Percentiles rank a stretch among this genome's conserved stretches.
Conservation (phyloP, 1,140 invertebrate genomes). For the honey bee (Apis mellifera) region DNA sequence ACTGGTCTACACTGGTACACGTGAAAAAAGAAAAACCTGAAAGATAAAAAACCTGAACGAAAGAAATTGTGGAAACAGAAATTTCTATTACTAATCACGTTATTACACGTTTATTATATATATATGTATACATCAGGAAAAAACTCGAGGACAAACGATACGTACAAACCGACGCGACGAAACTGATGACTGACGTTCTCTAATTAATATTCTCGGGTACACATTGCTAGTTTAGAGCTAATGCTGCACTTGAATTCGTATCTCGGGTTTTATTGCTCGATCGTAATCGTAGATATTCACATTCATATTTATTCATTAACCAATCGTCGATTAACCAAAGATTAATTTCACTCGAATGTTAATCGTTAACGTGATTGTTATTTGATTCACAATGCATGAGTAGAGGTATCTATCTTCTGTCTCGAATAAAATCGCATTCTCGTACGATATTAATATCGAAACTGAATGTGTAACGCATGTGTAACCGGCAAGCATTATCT, state of each 20-base stretch:
- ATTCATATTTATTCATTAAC: conserved; percentile 26
- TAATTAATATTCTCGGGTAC: neutral
- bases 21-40: too few relatives aligned
- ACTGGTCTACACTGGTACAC: too few relatives aligned
- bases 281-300: neutral
- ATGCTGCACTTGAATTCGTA: conserved; percentile 55
- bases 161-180: neutral
- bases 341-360: conserved; percentile 1
- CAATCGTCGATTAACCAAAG: conserved; percentile 24
- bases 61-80: conserved; percentile 25
- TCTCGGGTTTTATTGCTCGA: neutral
- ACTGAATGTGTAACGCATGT: conserved; percentile 20
- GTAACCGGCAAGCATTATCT: conserved; percentile 66
- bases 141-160: neutral
- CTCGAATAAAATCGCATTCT: neutral
- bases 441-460: conserved; percentile 19
- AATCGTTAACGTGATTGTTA: neutral
- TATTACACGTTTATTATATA: neutral
- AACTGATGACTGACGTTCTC: conserved; percentile 11
- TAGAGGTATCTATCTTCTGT: neutral
- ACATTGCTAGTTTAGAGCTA: conserved; percentile 63
- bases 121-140: too few relatives aligned
- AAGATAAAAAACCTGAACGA: too few relatives aligned
- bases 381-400: conserved; percentile 31
- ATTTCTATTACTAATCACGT: neutral